Conservation (phyloP, 1,140 invertebrate genomes). For the Tetraneura akinire region DNA sequence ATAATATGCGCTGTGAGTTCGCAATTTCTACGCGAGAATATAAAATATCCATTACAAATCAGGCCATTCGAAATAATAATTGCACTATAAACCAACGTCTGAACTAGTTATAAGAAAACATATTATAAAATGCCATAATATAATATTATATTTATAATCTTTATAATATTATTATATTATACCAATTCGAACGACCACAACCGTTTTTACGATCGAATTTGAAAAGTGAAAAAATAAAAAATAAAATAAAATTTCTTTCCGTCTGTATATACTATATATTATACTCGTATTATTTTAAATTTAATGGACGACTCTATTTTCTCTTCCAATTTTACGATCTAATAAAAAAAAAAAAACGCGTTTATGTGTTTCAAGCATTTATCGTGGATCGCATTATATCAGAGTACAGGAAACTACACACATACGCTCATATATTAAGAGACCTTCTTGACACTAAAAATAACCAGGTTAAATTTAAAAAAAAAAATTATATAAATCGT, state of each 20-base stretch:
- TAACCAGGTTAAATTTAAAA: no score
- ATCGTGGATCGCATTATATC: background rate
- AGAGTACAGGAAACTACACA: background rate
- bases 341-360: background rate
- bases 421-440: background rate
- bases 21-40: constrained; percentile 17
- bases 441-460: no score
- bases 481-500: no score
- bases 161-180: no score
- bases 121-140: background rate
- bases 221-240: background rate
- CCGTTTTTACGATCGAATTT: background rate
- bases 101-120: constrained; percentile 14
- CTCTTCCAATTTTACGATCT: background rate
- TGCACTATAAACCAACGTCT: background rate
- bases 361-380: background rate
- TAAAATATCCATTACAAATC: background rate
- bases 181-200: background rate
- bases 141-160: no score
- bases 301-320: background rate
- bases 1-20: background rate
- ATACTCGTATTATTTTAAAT: background rate
- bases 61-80: constrained; percentile 7
- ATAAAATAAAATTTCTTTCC: background rate
- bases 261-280: no score